phyloP scores from a whole-genome alignment of 37 sponge, comb jelly and placozoan genomes.

The Hormiphora californensis region DNA sequence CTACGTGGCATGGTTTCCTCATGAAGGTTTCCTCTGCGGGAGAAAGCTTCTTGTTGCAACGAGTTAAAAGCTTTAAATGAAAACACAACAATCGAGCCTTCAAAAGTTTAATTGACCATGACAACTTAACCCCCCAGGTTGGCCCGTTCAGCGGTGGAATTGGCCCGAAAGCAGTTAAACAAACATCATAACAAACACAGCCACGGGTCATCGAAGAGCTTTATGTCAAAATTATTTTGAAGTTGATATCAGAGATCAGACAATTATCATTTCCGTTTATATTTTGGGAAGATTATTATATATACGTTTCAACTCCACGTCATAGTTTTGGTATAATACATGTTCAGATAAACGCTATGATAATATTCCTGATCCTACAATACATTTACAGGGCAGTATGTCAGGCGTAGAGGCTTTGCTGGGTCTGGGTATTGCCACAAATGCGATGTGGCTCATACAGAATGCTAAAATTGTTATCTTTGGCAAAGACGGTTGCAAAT shows the following conservation, averaged over 20 bases:
- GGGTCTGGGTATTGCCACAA: neutral
- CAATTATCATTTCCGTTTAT: too few species aligned
- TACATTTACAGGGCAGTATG: neutral
- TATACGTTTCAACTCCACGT: too few species aligned
- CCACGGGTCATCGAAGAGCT: neutral
- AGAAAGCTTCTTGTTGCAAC: too few species aligned
- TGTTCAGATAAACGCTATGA: too few species aligned
- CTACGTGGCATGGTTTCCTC: too few species aligned
- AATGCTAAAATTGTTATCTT: neutral
- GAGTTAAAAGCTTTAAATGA: neutral
- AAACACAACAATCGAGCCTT: neutral
- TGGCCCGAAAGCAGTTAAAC: neutral
- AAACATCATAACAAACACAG: slow-evolving; percentile 6
- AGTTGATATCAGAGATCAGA: neutral
- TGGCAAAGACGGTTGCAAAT: neutral
- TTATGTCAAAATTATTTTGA: slow-evolving; percentile 1
- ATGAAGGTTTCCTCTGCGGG: too few species aligned
- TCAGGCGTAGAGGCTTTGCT: neutral
- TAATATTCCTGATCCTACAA: too few species aligned
- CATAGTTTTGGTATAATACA: too few species aligned
- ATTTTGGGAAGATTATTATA: too few species aligned
- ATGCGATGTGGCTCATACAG: neutral
- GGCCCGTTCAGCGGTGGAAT: neutral
- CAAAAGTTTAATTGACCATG: neutral
- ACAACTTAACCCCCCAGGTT: neutral